Percentiles rank a stretch among this genome's conserved stretches.
Evolutionary conservation across 2,113 vertebrate species (phyloP).

Genomic region (Todiramphus saurophagus): DNA sequence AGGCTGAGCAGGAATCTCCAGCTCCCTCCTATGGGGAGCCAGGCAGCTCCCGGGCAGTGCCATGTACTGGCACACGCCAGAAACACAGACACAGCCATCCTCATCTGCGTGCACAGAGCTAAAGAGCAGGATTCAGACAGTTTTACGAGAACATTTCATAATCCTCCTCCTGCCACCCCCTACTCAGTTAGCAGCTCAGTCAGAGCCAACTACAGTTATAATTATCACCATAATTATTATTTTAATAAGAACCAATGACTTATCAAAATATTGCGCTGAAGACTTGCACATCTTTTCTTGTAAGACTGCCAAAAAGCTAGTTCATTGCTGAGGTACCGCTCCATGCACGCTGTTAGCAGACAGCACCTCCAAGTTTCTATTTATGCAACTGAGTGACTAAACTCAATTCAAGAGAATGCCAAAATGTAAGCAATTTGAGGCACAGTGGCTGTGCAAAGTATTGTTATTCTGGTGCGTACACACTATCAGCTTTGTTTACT

Average conservation of each 20-base stretch:
- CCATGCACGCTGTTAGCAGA: background rate
- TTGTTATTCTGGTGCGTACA: constrained; percentile 26
- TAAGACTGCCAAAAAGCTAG: background rate
- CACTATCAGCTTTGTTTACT: constrained; percentile 66
- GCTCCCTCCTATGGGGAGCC: background rate
- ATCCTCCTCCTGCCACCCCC: constrained; percentile 11
- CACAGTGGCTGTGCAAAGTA: constrained; percentile 26
- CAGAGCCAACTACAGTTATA: constrained; percentile 49
- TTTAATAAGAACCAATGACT: constrained; percentile 70
- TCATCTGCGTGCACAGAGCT: background rate
- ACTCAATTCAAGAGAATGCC: background rate
- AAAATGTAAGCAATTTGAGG: constrained; percentile 25
- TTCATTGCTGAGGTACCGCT: background rate
- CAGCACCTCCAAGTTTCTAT: background rate
- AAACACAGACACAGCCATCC: background rate
- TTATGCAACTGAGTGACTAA: constrained; percentile 8
- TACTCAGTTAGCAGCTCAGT: constrained; percentile 42
- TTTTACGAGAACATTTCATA: background rate
- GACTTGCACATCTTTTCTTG: background rate
- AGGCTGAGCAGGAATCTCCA: background rate
- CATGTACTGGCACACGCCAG: background rate
- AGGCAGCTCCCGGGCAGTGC: background rate
- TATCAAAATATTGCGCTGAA: constrained; percentile 60
- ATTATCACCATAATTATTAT: constrained; percentile 71
- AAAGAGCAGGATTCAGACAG: background rate